Percentiles rank a stretch among this genome's conserved stretches.
phyloP scores from a whole-genome alignment of 2,797 vertebrate genomes.

The Danio kyathit region DNA sequence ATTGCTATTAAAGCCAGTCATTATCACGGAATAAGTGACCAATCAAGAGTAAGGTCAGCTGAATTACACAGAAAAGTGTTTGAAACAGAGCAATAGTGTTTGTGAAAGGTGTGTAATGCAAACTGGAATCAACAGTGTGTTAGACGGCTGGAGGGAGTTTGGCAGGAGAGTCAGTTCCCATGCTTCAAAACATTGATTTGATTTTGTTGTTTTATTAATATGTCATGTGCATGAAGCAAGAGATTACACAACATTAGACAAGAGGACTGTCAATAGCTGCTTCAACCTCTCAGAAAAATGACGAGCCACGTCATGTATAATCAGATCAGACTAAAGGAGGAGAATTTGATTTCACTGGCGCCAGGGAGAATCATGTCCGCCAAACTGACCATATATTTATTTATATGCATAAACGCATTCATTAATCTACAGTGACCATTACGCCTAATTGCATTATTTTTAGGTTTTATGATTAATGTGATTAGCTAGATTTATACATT shows the following conservation, averaged over 20 bases:
- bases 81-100: not conserved
- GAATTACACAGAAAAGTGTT: not conserved
- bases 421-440: not conserved
- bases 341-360: constrained; percentile 20
- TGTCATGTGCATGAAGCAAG: not conserved
- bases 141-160: not conserved
- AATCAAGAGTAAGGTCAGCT: too few species aligned
- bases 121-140: not conserved
- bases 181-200: not conserved
- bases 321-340: constrained; percentile 8
- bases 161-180: constrained; percentile 9
- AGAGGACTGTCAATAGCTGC: not conserved
- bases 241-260: not conserved
- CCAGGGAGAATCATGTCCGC: constrained; percentile 2
- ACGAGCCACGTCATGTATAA: not conserved
- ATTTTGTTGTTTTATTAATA: not conserved
- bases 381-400: constrained; percentile 5
- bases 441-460: not conserved
- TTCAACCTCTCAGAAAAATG: not conserved
- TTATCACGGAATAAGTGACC: too few species aligned
- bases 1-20: too few species aligned
- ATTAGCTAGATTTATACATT: not conserved
- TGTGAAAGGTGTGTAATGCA: not conserved
- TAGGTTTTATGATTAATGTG: not conserved
- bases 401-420: not conserved